These are phyloP conservation scores for human DNA, from an alignment of 2,113 vertebrate genomes.

Conservation along the genomic window GRCh38 chr7:68078501-68079000, in stretches of 20 bases:
- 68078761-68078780: too few relatives aligned
- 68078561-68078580: neutral
- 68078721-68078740: neutral
- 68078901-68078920: neutral
- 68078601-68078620: neutral
- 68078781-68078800: neutral
- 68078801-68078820: neutral
- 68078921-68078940: neutral
- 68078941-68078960: neutral
- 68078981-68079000: neutral
- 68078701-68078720: neutral
- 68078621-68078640: neutral
- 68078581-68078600: neutral
- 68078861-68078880: neutral
- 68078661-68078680: neutral
- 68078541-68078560: neutral
- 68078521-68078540: neutral
- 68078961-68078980: neutral
- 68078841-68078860: neutral
- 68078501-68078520: neutral
- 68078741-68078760: neutral
- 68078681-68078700: neutral
- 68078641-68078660: neutral
- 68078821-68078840: neutral
- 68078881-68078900: rapidly evolving